Evolutionary conservation across 2,888 invertebrate species (phyloP).

Genomic region (Seira ritae): DNA sequence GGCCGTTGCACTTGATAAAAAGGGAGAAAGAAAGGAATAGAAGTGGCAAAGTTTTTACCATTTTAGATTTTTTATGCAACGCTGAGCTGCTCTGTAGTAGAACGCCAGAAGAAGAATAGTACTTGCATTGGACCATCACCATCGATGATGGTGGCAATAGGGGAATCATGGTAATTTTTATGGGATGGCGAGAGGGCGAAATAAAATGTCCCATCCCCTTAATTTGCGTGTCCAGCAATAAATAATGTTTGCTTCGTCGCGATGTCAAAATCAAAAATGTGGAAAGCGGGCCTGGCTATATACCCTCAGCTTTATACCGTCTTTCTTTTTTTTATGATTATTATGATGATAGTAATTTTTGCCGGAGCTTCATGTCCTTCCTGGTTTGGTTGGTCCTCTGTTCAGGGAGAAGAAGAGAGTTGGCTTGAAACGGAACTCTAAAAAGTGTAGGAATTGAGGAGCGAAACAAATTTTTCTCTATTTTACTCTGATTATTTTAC

Average conservation of each 20-base stretch:
- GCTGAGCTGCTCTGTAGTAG: neutral
- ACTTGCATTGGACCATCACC: constrained; percentile 15
- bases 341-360: neutral
- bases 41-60: neutral
- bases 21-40: constrained; percentile 9
- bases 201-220: constrained; percentile 39
- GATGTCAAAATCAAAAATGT: constrained; percentile 54
- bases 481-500: constrained; percentile 3
- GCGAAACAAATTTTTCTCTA: constrained; percentile 47
- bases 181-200: constrained; percentile 26
- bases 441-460: constrained; percentile 53
- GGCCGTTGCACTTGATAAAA: constrained; percentile 1
- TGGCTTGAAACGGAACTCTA: neutral
- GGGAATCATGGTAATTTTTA: constrained; percentile 41
- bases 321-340: neutral
- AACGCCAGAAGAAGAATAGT: neutral
- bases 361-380: neutral
- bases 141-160: constrained; percentile 5
- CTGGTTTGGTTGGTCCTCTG: no score
- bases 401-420: no score
- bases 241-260: constrained; percentile 61
- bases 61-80: neutral
- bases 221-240: constrained; percentile 70
- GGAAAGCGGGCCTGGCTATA: neutral
- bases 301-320: neutral